Base-by-base conservation (phyloP, 1,140 invertebrate species). In the Wasmannia auropunctata region DNA sequence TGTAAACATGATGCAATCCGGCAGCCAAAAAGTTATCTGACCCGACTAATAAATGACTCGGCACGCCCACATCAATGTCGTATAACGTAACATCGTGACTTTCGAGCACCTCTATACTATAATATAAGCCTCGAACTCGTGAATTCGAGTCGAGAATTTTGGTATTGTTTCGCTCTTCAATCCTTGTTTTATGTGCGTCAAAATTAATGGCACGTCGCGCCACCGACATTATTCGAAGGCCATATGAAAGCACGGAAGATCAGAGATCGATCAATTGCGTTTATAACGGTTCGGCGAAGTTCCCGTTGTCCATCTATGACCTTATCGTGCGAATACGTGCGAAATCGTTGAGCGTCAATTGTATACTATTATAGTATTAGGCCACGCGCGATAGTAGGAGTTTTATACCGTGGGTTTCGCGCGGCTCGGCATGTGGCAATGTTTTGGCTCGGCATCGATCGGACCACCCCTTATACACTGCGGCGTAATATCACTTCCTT, bases 401-500 rank as follows among this genome's bases (percentile, higher is more conserved):
- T 51, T 54, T 46, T 74, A 14, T 51, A 65, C 51, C 54, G 43
- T n/a, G 22, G 25, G 19, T 43, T 70, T 60, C 60, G 91, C 86
- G 37, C 63, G 4, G 22, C 22, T 87, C 91, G 94, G 93, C 94
- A 95, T 95, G 94, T 95, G 94, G 93, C 93, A 95, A 95, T 95
- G 94, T 95, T 95, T 95, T 95, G 94, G 94, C 92, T 93, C 92
- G 88, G n/a, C 91, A 95, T 95, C 94, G 94, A 95, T 95, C 94
- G 91, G 76, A 80, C 88, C 43, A 46, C 75, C 90, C 88, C 90
- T 90, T 91, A 91, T 88, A 90, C n/a, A n/a, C 92, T 92, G 92
- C 93, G 92, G 87, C 92, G 93, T 93, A 94, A 91, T 92, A 92
- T 92, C 88, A 11, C 31, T 51, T 67, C 60, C 62, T 86, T 87